A percentile compares a stretch with the other conserved stretches of the same genome.
Conservation (phyloP, 2,888 invertebrate species). For the Drosophila cognata region DNA sequence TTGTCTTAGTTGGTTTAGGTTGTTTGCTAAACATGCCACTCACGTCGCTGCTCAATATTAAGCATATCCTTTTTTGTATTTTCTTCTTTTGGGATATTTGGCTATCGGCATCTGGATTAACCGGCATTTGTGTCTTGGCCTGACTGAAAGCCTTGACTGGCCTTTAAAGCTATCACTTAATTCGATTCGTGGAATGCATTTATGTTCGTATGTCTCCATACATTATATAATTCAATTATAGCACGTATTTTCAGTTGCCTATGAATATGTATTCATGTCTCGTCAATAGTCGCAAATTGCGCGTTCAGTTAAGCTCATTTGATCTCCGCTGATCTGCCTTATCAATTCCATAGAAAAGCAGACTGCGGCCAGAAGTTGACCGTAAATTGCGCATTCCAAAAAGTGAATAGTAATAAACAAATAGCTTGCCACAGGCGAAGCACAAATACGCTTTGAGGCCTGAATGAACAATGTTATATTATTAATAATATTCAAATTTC, state of each 20-base stretch:
- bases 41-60: slow-evolving; percentile 49
- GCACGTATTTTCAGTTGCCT: slow-evolving; percentile 20
- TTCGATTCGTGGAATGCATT: slow-evolving; percentile 14
- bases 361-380: slow-evolving; percentile 11
- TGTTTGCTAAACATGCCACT: slow-evolving; percentile 34
- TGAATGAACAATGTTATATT: not conserved
- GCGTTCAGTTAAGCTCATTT: slow-evolving; percentile 33
- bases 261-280: slow-evolving; percentile 22
- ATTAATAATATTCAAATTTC: not conserved
- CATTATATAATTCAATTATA: slow-evolving; percentile 9
- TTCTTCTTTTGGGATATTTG: not conserved
- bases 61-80: slow-evolving; percentile 42
- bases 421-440: not conserved
- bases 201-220: not conserved
- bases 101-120: slow-evolving; percentile 44
- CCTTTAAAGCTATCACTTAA: slow-evolving; percentile 12
- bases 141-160: slow-evolving; percentile 12
- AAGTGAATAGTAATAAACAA: not conserved
- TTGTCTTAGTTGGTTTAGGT: not conserved
- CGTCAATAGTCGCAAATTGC: slow-evolving; percentile 63
- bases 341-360: slow-evolving; percentile 31
- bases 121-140: slow-evolving; percentile 33
- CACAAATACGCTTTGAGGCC: slow-evolving; percentile 18
- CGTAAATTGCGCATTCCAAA: slow-evolving; percentile 65
- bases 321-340: slow-evolving; percentile 61